Percentiles rank a stretch among this genome's conserved stretches.
phyloP scores from a whole-genome alignment of 2,888 invertebrate species.

The Hydropsyche betteni region DNA sequence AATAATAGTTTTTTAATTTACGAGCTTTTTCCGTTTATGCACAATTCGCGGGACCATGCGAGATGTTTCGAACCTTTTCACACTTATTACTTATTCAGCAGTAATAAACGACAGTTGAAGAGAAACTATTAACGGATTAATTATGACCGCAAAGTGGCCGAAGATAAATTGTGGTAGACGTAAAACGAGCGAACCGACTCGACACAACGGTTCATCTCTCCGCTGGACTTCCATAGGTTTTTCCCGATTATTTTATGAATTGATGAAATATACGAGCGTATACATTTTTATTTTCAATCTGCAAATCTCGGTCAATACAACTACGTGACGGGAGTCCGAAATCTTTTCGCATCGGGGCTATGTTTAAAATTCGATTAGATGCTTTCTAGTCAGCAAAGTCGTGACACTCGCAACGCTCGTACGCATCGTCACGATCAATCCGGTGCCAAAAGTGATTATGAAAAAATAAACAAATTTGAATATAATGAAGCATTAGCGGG shows the following conservation, averaged over 20 bases:
- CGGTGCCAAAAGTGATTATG: conserved; percentile 9
- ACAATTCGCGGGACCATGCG: neutral
- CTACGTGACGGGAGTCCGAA: conserved; percentile 17
- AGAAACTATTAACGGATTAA: conserved; percentile 16
- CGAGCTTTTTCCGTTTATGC: conserved; percentile 8
- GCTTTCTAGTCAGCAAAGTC: conserved; percentile 19
- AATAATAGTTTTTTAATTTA: neutral
- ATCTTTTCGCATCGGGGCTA: conserved; percentile 4
- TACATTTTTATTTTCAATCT: neutral
- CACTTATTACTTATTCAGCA: neutral
- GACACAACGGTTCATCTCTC: neutral
- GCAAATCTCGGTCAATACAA: conserved; percentile 7
- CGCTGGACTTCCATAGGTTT: too few species aligned
- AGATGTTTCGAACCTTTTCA: too few species aligned
- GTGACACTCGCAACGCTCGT: conserved; percentile 20
- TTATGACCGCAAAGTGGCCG: conserved; percentile 17
- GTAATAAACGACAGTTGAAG: conserved; percentile 19
- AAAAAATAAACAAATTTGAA: conserved; percentile 34
- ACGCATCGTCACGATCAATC: conserved; percentile 28
- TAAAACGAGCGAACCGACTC: neutral
- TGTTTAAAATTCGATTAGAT: conserved; percentile 28
- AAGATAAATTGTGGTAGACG: conserved; percentile 15
- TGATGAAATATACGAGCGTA: too few species aligned
- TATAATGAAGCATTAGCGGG: conserved; percentile 35
- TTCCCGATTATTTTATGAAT: too few species aligned